Base-by-base conservation (phyloP, 1,140 invertebrate genomes). In the Drosophila sp. region DNA sequence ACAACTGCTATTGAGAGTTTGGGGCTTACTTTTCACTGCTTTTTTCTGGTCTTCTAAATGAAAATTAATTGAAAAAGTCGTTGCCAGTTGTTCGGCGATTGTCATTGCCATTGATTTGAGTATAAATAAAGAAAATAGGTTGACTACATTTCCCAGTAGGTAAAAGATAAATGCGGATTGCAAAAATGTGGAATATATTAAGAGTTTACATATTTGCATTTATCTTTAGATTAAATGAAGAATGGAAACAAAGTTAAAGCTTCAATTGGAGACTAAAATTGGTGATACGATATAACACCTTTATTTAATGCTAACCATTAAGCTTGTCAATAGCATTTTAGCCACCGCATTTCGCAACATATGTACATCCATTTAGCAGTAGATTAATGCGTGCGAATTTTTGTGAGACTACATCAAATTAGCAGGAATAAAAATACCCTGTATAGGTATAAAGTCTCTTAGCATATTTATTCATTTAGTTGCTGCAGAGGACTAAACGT, bases 31-130 rank as follows among this genome's bases (percentile, higher is more conserved):
- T 64, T 58, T 18, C 21, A 1, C 1, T 65, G 63, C 53, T 53
- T 41, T 2, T 25, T 48, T 11, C 18, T 29, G 9, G 1, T 62
- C 11, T 29, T 51, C 50, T 54, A 66, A 59, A 77, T 57, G 41
- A 21, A 84, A 89, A 89, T 89, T 89, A 89, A 89, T 89, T 89
- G 73, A 63, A 89, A 87, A 89, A 89, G 69, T 89, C 83, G 43
- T 65, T 76, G 58, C 61, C 63, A 78, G 54, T 78, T 78, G 41
- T 45, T 53, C 9, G 25, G 36, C 50, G 34, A 43, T 65, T 65
- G 72, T 66, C 67, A 70, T 65, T 63, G 77, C 41, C 63, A 76
- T 64, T 11, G 63, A 64, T 64, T 58, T n/a, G 7, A 53, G n/a
- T 74, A 41, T 46, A 56, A 62, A 63, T 70, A 38, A 41, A 41